Conservation (phyloP, 2,888 invertebrate species). For the Drosophila fungiperda region DNA sequence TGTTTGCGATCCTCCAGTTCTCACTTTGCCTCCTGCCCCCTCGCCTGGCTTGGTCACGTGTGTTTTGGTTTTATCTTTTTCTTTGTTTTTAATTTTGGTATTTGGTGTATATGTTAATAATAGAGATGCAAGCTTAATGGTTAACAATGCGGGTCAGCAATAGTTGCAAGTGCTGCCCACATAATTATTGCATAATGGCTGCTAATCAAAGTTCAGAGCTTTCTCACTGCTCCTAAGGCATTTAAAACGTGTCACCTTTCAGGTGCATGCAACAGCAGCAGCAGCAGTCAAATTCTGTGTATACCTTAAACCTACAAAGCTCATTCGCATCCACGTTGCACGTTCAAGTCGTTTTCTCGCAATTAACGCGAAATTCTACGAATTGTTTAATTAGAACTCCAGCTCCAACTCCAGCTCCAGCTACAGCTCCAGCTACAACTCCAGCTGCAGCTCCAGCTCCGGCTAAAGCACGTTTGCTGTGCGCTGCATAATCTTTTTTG, state of each 20-base stretch:
- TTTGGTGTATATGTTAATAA: conserved; percentile 54
- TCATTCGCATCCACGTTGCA: conserved; percentile 56
- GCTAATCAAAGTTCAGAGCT: conserved; percentile 64
- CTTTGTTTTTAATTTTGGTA: background rate
- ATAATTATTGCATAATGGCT: conserved; percentile 46
- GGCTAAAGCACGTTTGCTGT: conserved; percentile 66
- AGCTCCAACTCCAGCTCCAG: conserved; percentile 16
- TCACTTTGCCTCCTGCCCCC: conserved; percentile 3
- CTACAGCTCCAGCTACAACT: background rate
- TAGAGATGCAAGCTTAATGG: conserved; percentile 36
- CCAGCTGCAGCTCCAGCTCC: conserved; percentile 18
- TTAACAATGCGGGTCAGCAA: conserved; percentile 32
- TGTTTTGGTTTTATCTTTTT: conserved; percentile 16
- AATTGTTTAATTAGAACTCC: conserved; percentile 86
- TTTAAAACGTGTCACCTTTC: conserved; percentile 54
- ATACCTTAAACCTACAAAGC: conserved; percentile 2
- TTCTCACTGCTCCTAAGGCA: conserved; percentile 44
- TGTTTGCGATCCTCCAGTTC: conserved; percentile 53
- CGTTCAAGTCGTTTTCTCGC: conserved; percentile 84
- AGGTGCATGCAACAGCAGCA: conserved; percentile 8
- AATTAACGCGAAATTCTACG: conserved; percentile 86
- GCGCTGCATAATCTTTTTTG: conserved; percentile 82
- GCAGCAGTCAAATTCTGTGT: conserved; percentile 20
- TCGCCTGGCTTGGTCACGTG: conserved; percentile 49
- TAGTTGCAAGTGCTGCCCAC: conserved; percentile 19